Base-by-base conservation (phyloP, 2,797 vertebrate genomes). In the Acomys russatus region DNA sequence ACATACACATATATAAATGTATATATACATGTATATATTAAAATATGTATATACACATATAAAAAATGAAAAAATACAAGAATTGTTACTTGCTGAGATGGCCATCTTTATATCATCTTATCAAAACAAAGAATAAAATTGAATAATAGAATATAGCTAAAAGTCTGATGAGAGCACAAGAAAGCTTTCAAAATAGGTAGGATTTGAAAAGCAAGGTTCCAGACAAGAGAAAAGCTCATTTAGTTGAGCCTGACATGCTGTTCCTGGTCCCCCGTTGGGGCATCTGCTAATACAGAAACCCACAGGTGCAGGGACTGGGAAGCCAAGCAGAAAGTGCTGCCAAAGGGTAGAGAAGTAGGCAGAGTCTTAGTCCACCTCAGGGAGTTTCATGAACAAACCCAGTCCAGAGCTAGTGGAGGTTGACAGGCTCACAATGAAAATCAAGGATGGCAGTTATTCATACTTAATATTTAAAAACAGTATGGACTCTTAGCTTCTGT, bases 1-100 rank as follows among this genome's bases (percentile, higher is more conserved):
- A 59, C 3, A 80, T 18, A 35, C 2, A 10, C 44, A 44, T 44
- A 44, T 44, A 44, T 44, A 44, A 44, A 44, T 44, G 22, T 79
- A n/a, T 56, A 56, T 79, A 56, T 14, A 73, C 23, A 59, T 35
- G 14, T n/a, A 2, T n/a, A 56, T 44, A 44, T 3, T 44, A 44
- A 44, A 44, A 44, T 79, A n/a, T 56, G n/a, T 79, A 56, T 14
- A 73, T 59, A 23, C 23, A 2, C 22, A 56, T 93, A 54, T 59
- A 96, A 91, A 30, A 76, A 74, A 76, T 44, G 77, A 94, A 90
- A 33, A 89, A 64, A 44, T 86, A 49, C 28, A 35, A 64, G 83
- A 91, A 91, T 61, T 49, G 3, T 22, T 76, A 22, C n/a, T 74
- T 80, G 56, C 30, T 94, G 68, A 95, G 35, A 74, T 68, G 30